A percentile compares a stretch with the other conserved stretches of the same genome.
phyloP scores from a whole-genome alignment of 2,797 vertebrate genomes.

The Myotis findleyi region DNA sequence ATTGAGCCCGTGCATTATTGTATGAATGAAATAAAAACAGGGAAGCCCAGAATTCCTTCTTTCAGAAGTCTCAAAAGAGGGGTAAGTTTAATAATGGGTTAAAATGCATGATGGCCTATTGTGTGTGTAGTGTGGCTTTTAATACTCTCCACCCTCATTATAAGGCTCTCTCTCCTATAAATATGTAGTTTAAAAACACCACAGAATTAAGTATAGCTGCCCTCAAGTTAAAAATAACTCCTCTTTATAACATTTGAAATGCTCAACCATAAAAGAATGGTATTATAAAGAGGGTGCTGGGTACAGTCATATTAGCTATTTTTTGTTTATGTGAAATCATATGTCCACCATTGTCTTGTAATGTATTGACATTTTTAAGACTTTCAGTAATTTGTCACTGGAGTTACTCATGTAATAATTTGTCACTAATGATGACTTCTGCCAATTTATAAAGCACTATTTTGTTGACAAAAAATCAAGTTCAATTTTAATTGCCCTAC shows the following conservation, averaged over 20 bases:
- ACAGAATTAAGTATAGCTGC: conserved; percentile 75
- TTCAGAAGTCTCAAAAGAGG: conserved; percentile 96
- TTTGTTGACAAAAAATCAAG: conserved; percentile 61
- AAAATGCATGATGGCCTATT: conserved; percentile 90
- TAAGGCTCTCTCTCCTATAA: conserved; percentile 86
- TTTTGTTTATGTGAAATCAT: conserved; percentile 86
- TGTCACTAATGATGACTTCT: conserved; percentile 75
- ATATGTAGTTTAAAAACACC: conserved; percentile 69
- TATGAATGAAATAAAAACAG: conserved; percentile 96
- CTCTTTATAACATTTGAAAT: conserved; percentile 73
- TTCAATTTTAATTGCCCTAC: conserved; percentile 60
- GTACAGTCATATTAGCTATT: conserved; percentile 86
- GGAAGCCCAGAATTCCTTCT: conserved; percentile 96
- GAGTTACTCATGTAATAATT: conserved; percentile 73
- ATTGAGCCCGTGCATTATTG: conserved; percentile 96
- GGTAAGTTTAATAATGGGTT: conserved; percentile 93
- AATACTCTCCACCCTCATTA: conserved; percentile 89
- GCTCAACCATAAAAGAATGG: conserved; percentile 79
- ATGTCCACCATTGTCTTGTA: conserved; percentile 86
- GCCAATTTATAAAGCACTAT: conserved; percentile 55
- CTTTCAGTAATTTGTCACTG: conserved; percentile 85
- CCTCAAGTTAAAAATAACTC: conserved; percentile 76
- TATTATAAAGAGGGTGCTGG: conserved; percentile 90
- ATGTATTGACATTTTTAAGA: conserved; percentile 84
- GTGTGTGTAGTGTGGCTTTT: conserved; percentile 90